phyloP scores from a whole-genome alignment of 2,797 vertebrate species.

The Gobio occitaniae region DNA sequence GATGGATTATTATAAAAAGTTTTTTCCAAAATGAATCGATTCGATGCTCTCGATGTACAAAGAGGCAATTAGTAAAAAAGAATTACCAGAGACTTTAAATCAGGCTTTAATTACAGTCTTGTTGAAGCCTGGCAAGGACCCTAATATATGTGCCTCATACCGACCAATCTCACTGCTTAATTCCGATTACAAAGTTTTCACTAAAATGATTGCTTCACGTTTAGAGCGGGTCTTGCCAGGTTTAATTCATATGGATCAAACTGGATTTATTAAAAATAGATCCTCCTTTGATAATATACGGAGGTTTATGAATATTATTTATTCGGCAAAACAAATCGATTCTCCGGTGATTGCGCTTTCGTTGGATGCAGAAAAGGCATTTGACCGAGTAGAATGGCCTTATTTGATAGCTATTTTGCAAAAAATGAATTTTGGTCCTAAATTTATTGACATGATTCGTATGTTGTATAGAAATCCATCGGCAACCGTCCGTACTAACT shows the following conservation, averaged over 20 bases:
- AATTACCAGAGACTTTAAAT: neutral
- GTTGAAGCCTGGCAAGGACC: neutral
- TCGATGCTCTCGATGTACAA: neutral
- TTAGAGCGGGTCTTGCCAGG: no score
- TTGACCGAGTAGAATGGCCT: no score
- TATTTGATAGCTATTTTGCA: neutral
- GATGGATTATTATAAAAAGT: neutral
- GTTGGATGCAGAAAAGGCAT: neutral
- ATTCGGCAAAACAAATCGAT: neutral
- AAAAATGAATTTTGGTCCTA: neutral
- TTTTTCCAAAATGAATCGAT: neutral
- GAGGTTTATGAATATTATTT: neutral
- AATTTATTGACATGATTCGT: no score
- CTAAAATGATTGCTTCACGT: no score
- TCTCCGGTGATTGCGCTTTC: neutral
- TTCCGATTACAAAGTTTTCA: no score
- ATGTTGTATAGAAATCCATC: neutral
- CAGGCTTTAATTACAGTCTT: neutral
- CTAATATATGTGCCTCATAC: neutral
- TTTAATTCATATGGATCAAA: no score
- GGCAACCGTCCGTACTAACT: neutral
- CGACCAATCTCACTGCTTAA: neutral
- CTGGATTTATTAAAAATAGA: no score
- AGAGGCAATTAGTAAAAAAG: neutral
- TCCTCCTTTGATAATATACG: neutral